phyloP scores from a whole-genome alignment of 1,140 invertebrate genomes.

The Onthophagus taurus region DNA sequence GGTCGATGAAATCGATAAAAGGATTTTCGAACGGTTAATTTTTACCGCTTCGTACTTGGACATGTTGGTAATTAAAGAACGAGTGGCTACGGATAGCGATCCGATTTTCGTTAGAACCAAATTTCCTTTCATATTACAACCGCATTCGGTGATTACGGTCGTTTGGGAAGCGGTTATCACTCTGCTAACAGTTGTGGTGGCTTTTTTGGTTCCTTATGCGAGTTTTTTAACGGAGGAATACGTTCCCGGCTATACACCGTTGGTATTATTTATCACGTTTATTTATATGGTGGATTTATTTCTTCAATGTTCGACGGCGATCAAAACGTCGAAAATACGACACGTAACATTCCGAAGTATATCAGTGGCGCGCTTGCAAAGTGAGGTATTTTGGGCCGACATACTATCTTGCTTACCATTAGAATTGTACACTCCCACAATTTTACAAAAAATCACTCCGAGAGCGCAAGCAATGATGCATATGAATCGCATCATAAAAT shows the following conservation, averaged over 20 bases:
- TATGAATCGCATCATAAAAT: slow-evolving; percentile 3
- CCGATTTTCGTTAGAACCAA: slow-evolving; percentile 15
- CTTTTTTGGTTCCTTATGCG: slow-evolving; percentile 6
- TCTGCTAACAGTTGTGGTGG: background rate
- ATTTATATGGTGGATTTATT: slow-evolving; percentile 10
- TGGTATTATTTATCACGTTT: slow-evolving; percentile 1
- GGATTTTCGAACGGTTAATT: slow-evolving; percentile 3
- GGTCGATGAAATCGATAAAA: slow-evolving; percentile 3
- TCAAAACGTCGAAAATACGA: slow-evolving; percentile 11
- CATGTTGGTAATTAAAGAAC: slow-evolving; percentile 11
- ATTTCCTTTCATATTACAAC: slow-evolving; percentile 19
- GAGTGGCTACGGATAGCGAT: slow-evolving; percentile 16
- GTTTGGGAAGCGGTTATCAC: slow-evolving; percentile 12
- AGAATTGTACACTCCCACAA: slow-evolving; percentile 6
- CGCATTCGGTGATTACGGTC: slow-evolving; percentile 12
- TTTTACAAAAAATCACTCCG: background rate
- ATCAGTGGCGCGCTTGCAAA: slow-evolving; percentile 6
- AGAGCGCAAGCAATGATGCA: background rate
- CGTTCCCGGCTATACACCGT: background rate
- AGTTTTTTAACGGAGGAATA: background rate
- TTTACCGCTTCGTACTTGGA: slow-evolving; percentile 10
- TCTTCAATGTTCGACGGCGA: slow-evolving; percentile 16
- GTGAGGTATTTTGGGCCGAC: slow-evolving; percentile 13
- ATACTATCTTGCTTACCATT: slow-evolving; percentile 14
- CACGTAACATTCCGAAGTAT: slow-evolving; percentile 10